Evolutionary conservation across 37 sponge, comb jelly and placozoan species (phyloP), one percentile per base, ranked within the genome.

Genomic region (Eunapius fragilis): DNA sequence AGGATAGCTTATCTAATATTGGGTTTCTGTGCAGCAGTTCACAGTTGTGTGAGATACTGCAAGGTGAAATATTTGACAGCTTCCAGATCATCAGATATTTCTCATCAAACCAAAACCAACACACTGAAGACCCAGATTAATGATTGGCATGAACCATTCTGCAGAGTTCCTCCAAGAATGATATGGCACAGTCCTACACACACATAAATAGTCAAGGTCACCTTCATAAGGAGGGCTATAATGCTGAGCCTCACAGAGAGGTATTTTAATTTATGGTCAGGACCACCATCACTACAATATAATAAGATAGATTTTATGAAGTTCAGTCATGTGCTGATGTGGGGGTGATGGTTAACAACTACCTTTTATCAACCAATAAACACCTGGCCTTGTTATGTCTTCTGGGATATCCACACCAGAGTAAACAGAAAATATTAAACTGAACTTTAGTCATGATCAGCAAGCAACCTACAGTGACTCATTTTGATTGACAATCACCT

Each of bases 241-340:
- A 91, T 78, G 36, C 74, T 71, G 3, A 82, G 69, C 74, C 86
- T 82, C 27, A 91, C 82, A 72, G 83, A 82, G 11, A 86, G 32
- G 91, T 86, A 91, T 23, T 83, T 86, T 24, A 86, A n/a, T n/a
- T 19, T 35, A 68, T 82, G 86, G 69, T 87, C 88, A 19, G 88
- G 92, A 24, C 92, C 92, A 67, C 92, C 85, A 84, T 91, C 88
- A 74, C 76, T 83, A 58, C 87, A 91, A 2, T 87, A 5, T 26
- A 84, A 84, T 32, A 91, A 69, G 17, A 86, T 24, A 23, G 84
- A 76, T 34, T 86, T n/a, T 2, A 9, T 30, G 27, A 5, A 87
- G 74, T 47, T 91, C 92, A 26, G 82, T 69, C 7, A 70, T 45
- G 45, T 92, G 92, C 3, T 86, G 49, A 27, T 37, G 28, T 17